A percentile compares a stretch with the other conserved stretches of the same genome.
Evolutionary conservation across 2,797 vertebrate species (phyloP).

Genomic region (Danio albolineatus): DNA sequence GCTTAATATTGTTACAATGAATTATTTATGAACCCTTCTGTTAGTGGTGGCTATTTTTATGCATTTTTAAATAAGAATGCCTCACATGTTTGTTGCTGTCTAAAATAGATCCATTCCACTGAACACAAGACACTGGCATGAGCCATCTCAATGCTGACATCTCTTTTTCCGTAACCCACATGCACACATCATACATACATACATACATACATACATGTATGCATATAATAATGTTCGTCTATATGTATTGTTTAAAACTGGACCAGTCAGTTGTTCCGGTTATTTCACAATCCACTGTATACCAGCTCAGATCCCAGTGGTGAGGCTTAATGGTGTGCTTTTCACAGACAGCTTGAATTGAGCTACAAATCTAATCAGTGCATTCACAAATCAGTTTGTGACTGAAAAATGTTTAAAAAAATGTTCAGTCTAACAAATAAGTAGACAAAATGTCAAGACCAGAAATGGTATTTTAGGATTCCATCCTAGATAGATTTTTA

Average conservation of each 20-base stretch:
- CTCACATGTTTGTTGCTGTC: background rate
- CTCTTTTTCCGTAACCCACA: background rate
- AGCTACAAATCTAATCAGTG: background rate
- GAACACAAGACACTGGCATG: background rate
- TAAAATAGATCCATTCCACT: background rate
- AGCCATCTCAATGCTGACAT: background rate
- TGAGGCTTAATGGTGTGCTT: background rate
- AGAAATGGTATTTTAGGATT: background rate
- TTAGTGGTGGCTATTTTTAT: constrained; percentile 7
- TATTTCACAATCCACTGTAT: background rate
- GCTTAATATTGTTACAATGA: background rate
- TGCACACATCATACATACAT: background rate
- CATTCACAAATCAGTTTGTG: background rate
- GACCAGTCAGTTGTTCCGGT: background rate
- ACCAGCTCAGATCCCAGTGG: background rate
- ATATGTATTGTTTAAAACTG: background rate
- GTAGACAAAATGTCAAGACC: background rate
- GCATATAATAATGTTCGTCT: background rate
- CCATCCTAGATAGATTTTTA: background rate
- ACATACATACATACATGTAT: background rate
- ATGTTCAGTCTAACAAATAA: background rate
- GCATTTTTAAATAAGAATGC: background rate
- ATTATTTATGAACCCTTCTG: background rate
- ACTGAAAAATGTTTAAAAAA: background rate
- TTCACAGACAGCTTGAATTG: background rate